phyloP scores from a whole-genome alignment of 2,888 invertebrate species.

The Creontiades dilutus region DNA sequence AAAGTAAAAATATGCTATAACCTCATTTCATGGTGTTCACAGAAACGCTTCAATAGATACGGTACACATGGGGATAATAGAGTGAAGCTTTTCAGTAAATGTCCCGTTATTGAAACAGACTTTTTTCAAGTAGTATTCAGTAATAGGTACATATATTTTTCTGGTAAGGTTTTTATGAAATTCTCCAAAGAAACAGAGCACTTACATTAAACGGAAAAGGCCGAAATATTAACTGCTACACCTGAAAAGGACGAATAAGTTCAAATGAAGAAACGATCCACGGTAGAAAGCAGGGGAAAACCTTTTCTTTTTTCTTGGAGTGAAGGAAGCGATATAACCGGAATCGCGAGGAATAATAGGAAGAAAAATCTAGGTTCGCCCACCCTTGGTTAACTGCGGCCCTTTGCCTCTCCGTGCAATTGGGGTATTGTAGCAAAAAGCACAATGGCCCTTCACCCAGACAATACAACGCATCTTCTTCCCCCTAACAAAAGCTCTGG shows the following conservation, averaged over 20 bases:
- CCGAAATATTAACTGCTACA: background rate
- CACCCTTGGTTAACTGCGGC: conserved; percentile 45
- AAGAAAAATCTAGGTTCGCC: conserved; percentile 29
- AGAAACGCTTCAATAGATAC: too few species aligned
- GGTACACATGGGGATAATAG: too few species aligned
- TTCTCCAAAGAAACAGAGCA: too few species aligned
- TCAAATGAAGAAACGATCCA: background rate
- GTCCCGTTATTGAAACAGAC: too few species aligned
- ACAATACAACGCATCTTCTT: conserved; percentile 52
- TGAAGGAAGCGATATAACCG: background rate
- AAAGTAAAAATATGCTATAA: too few species aligned
- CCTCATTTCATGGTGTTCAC: too few species aligned
- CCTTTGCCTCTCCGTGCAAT: conserved; percentile 34
- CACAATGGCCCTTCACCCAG: conserved; percentile 49
- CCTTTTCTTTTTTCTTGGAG: background rate
- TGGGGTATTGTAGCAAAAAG: conserved; percentile 55
- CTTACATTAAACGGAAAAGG: too few species aligned
- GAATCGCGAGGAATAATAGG: conserved; percentile 47
- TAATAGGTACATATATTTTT: too few species aligned
- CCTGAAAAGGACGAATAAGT: background rate
- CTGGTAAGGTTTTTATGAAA: too few species aligned
- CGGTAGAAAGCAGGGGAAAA: background rate
- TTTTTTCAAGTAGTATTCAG: too few species aligned
- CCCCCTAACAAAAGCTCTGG: conserved; percentile 42
- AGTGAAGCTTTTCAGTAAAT: too few species aligned